Base-by-base conservation (phyloP, 23 tunicate species). In the Halocynthia aurantium region DNA sequence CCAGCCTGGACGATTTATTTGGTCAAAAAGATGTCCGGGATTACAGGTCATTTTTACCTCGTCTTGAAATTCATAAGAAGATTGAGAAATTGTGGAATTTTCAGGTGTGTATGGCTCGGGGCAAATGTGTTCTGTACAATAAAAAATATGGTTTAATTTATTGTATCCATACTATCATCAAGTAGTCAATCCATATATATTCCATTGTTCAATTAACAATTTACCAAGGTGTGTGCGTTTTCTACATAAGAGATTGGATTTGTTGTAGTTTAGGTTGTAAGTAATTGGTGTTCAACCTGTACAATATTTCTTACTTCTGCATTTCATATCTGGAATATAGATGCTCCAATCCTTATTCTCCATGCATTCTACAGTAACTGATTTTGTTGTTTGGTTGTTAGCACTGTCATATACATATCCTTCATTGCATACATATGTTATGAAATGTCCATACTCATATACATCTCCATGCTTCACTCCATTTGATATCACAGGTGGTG, bases 401-500 rank as follows among this genome's bases (percentile, higher is more conserved):
- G 62, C 64, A 54, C 56, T 18, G 8, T 20, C 57, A 80, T 57
- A 89, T 68, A 50, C n/a, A 55, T 64, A 78, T 7, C 96, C 96
- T 12, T 55, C 22, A 22, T 80, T n/a, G 61, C 96, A 89, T 5
- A 71, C 55, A 57, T 83, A 89, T n/a, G 70, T 89, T 31, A 89
- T 82, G 44, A 71, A 57, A 61, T 40, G 68, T 20, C 84, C 96
- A 22, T 74, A 71, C 56, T 80, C 82, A 70, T 83, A 89, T 8
- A 76, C 79, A 8, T 76, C 52, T 53, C 96, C 96, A 76, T 69
- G 79, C 67, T 80, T 89, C 31, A 52, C 13, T 8, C 82, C 96
- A 63, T 76, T 57, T 13, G 82, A 80, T 19, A 89, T 81, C 22
- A 57, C 12, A 7, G 50, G 31, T 9, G 88, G 88, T 7, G 87